A percentile compares a stretch with the other conserved stretches of the same genome.
Conservation (phyloP, 2,113 vertebrate genomes). For the Pterocles burchelli region DNA sequence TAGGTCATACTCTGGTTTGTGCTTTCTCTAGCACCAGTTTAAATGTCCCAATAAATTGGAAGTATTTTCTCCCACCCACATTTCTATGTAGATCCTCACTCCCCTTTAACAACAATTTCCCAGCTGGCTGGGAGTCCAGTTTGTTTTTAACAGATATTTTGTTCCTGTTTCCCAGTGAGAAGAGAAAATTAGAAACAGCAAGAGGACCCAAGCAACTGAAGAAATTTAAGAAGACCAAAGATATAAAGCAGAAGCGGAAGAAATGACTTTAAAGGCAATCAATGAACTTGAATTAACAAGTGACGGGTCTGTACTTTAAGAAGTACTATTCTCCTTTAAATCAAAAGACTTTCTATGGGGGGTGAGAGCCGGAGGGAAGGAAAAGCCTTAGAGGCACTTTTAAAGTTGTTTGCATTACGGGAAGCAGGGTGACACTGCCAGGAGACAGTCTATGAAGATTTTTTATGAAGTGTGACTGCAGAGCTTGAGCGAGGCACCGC, state of each 20-base stretch:
- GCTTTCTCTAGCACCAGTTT: neutral
- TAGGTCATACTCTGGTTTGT: neutral
- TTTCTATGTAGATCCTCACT: neutral
- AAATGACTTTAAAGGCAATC: slow-evolving; percentile 54
- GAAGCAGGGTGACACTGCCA: neutral
- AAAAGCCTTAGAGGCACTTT: neutral
- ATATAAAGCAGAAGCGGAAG: slow-evolving; percentile 73
- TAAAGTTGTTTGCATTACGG: neutral
- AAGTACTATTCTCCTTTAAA: neutral
- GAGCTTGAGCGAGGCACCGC: neutral
- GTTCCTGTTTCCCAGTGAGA: slow-evolving; percentile 79
- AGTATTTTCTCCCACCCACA: neutral
- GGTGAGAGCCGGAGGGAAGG: neutral
- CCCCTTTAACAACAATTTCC: neutral
- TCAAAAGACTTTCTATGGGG: neutral
- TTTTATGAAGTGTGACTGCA: neutral
- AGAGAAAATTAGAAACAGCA: slow-evolving; percentile 82
- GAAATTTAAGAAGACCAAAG: slow-evolving; percentile 85
- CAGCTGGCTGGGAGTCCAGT: neutral
- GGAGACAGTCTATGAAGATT: neutral
- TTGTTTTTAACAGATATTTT: neutral
- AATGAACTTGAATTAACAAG: neutral
- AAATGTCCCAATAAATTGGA: neutral
- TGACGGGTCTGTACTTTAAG: neutral
- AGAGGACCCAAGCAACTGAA: slow-evolving; percentile 75